A percentile compares a stretch with the other conserved stretches of the same genome.
These are phyloP conservation scores for Mesorhabditis spiculigera DNA, from an alignment of 2,888 invertebrate genomes.

Conservation along the genomic window DNA sequence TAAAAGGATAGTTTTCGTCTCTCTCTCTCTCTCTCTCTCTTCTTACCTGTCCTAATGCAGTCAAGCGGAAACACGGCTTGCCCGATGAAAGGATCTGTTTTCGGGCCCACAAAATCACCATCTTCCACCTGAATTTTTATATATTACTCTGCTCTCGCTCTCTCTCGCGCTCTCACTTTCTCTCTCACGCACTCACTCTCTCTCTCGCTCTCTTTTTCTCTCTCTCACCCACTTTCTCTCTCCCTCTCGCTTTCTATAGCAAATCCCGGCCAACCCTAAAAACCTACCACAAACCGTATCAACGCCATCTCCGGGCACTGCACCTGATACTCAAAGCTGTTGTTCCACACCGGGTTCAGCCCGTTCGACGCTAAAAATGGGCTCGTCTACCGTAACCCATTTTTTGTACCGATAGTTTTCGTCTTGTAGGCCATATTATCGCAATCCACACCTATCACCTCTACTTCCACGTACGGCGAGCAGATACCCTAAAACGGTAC, in stretches of 20 bases:
- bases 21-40: background rate
- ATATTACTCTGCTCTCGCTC: too few species aligned
- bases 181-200: too few species aligned
- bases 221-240: too few species aligned
- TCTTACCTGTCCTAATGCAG: slow-evolving; percentile 43
- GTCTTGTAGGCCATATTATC: slow-evolving; percentile 73
- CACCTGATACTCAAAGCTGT: slow-evolving; percentile 78
- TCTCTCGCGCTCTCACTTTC: too few species aligned
- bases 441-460: slow-evolving; percentile 47
- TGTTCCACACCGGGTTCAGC: slow-evolving; percentile 87
- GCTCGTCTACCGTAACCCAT: slow-evolving; percentile 8
- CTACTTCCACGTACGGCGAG: slow-evolving; percentile 55
- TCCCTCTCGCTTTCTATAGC: too few species aligned
- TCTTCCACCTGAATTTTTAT: slow-evolving; percentile 64
- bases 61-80: slow-evolving; percentile 85
- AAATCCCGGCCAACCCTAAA: too few species aligned
- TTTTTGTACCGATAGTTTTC: slow-evolving; percentile 73
- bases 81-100: slow-evolving; percentile 79
- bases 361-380: slow-evolving; percentile 78
- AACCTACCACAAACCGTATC: slow-evolving; percentile 73
- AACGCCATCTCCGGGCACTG: slow-evolving; percentile 79
- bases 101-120: slow-evolving; percentile 94
- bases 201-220: background rate
- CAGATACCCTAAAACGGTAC: slow-evolving; percentile 73
- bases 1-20: too few species aligned